Evolutionary conservation across 2,888 invertebrate species (phyloP), one percentile per base, ranked within the genome.

Genomic region (Tenthredo scrophulariae): DNA sequence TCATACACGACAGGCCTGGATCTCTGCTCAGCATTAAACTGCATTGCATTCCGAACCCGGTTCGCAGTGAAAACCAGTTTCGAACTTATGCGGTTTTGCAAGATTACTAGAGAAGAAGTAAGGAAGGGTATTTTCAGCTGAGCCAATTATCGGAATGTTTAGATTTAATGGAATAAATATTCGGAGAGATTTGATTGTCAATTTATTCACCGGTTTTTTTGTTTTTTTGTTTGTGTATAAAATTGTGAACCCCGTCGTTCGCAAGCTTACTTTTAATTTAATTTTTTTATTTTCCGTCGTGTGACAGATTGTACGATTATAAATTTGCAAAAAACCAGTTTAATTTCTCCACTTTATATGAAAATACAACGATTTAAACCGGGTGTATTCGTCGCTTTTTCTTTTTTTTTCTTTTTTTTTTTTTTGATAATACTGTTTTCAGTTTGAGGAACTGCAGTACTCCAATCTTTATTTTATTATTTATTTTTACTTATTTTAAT

Each of bases 51-150:
- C 26, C 62, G 62, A 22, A 26, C 26, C 13, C 2, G 26, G 18
- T 67, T 67, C 33, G 29, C 13, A 18, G 33, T 18, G 67, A 67
- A 67, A 67, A 67, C 67, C 67, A 67, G 67, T 67, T 67, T 67
- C 18, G 33, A 67, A 67, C 29, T 33, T 67, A 15, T 33, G 6
- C 67, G 67, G 26, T 62, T 26, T 62, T 26, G 26, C 26, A 62
- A 62, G 26, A 62, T 62, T 13, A 62, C 3, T 26, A 62, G 26
- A 62, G 26, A 62, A 58, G n/a, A 58, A 18, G 62, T 10, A 62
- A 62, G 62, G 62, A 26, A 26, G 62, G 62, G 26, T 26, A 62
- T 62, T 62, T 62, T 62, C 62, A 62, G 62, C 9, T 1, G 26
- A 1, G 10, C 26, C 22, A 26, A 62, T 10, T 26, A 62, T 62